These are phyloP conservation scores for Tinea semifulvella DNA, from an alignment of 2,888 invertebrate species.

Conservation along the genomic window DNA sequence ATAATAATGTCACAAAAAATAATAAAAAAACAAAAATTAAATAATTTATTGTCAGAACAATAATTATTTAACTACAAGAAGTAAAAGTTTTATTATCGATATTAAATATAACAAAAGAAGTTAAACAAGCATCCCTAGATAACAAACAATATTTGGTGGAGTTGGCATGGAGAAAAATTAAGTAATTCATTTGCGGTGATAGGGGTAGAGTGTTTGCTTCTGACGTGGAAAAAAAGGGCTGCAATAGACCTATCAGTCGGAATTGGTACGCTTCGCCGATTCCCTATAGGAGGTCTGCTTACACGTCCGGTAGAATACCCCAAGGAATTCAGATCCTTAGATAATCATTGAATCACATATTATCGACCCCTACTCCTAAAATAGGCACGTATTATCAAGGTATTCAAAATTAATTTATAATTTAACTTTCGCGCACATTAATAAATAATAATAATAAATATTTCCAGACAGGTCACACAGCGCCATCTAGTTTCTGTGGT, in stretches of 20 bases:
- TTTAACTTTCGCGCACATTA: too few relatives aligned
- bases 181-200: constrained; percentile 61
- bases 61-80: constrained; percentile 27
- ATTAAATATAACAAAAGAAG: background rate
- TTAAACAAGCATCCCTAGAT: background rate
- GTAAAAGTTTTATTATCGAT: background rate
- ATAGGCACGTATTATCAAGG: too few relatives aligned
- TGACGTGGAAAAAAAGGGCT: constrained; percentile 53
- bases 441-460: too few relatives aligned
- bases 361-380: too few relatives aligned
- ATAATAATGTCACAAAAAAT: too few relatives aligned
- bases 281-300: constrained; percentile 37
- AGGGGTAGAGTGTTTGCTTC: constrained; percentile 56
- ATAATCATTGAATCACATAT: too few relatives aligned
- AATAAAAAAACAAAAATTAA: background rate
- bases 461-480: too few relatives aligned
- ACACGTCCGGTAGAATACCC: constrained; percentile 23
- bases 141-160: constrained; percentile 11
- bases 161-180: constrained; percentile 40
- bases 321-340: constrained; percentile 40
- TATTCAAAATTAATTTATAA: too few relatives aligned
- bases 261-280: constrained; percentile 50
- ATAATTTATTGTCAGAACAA: background rate
- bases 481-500: too few relatives aligned
- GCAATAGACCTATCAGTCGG: constrained; percentile 46